A percentile compares a stretch with the other conserved stretches of the same genome.
These are phyloP conservation scores for Diplazon laetatorius DNA, from an alignment of 2,888 invertebrate genomes.

Conservation along the genomic window DNA sequence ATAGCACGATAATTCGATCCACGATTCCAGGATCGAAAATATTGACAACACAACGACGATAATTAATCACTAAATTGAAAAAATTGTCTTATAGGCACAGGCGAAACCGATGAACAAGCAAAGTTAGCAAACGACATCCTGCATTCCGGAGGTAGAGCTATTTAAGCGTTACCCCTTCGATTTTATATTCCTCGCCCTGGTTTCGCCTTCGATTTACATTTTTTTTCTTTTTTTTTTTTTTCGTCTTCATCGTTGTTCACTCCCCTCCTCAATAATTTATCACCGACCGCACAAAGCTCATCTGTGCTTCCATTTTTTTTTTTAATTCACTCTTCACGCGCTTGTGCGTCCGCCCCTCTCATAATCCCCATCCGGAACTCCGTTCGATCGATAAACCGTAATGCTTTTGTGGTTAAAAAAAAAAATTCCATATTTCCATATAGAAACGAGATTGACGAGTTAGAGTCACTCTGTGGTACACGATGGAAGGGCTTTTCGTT, in stretches of 20 bases:
- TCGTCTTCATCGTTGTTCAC: constrained; percentile 35
- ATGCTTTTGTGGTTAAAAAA: constrained; percentile 49
- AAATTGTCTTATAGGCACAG: constrained; percentile 85
- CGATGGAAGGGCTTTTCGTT: constrained; percentile 7
- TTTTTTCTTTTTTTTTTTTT: constrained; percentile 20
- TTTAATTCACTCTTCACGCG: constrained; percentile 51
- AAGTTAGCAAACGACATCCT: constrained; percentile 94
- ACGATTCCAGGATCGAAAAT: not conserved
- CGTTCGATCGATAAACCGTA: constrained; percentile 34
- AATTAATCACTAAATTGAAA: constrained; percentile 26
- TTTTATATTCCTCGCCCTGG: constrained; percentile 49
- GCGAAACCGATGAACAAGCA: constrained; percentile 91
- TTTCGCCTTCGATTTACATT: not conserved
- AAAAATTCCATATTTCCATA: not conserved
- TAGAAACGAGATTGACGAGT: constrained; percentile 6
- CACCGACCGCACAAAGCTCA: constrained; percentile 52
- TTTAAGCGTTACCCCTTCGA: constrained; percentile 66
- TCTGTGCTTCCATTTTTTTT: constrained; percentile 36
- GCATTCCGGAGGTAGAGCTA: constrained; percentile 88
- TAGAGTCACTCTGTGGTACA: constrained; percentile 11
- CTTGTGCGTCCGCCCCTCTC: constrained; percentile 46
- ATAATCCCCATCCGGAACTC: constrained; percentile 21
- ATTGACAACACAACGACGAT: constrained; percentile 25
- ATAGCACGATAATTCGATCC: not conserved
- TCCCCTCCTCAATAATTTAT: constrained; percentile 45